Evolutionary conservation across 2,888 invertebrate species (phyloP).

Genomic region (Morinoia aosen): DNA sequence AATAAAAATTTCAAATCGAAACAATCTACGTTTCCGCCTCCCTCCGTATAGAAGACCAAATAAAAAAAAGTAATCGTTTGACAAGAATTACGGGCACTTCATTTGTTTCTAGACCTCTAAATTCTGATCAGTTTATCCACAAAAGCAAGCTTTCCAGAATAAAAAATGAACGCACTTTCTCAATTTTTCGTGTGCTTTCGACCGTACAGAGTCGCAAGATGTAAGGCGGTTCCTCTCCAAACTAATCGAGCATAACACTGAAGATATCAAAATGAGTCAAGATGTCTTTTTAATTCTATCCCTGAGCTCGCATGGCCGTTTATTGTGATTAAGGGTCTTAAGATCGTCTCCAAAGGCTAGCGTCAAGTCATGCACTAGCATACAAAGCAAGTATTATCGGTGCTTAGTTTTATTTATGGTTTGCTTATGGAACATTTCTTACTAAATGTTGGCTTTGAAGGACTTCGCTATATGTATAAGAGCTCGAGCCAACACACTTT

Average conservation of each 20-base stretch:
- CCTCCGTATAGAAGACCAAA: no score
- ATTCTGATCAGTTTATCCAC: no score
- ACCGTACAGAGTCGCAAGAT: background rate
- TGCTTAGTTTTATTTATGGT: constrained; percentile 4
- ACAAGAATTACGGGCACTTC: no score
- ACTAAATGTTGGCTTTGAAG: background rate
- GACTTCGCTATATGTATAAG: background rate
- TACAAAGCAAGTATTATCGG: constrained; percentile 9
- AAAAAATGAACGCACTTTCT: background rate
- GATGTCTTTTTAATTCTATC: background rate
- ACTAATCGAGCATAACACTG: background rate
- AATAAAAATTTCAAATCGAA: no score
- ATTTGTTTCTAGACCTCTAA: no score
- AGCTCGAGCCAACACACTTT: background rate
- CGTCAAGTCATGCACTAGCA: background rate
- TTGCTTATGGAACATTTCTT: constrained; percentile 7
- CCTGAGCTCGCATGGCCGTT: background rate
- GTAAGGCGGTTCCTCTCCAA: background rate
- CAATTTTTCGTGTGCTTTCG: background rate
- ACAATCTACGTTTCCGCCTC: no score
- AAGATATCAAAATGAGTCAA: constrained; percentile 8
- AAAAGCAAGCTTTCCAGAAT: no score
- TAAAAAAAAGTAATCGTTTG: no score
- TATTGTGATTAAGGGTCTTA: background rate
- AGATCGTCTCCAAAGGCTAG: constrained; percentile 17